Percentiles rank a stretch among this genome's conserved stretches.
Evolutionary conservation across 2,888 invertebrate genomes (phyloP).

Genomic region (Coelopa pilipes): DNA sequence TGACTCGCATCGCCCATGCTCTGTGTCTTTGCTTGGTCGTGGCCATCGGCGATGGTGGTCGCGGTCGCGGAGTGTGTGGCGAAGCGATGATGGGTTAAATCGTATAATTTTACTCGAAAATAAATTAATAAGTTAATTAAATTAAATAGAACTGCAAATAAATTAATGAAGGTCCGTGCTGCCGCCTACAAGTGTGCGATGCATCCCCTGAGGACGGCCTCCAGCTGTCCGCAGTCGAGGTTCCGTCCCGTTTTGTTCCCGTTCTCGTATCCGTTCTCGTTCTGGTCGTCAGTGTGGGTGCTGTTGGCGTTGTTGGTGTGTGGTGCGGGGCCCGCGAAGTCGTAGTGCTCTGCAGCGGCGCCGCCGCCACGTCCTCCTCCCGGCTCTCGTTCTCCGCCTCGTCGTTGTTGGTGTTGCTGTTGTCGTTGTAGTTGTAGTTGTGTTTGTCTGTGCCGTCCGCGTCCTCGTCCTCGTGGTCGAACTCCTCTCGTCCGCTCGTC

Average conservation of each 20-base stretch:
- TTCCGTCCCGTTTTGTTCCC: background rate
- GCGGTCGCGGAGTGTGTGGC: background rate
- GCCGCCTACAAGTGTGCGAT: too few relatives aligned
- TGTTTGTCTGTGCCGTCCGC: constrained; percentile 27
- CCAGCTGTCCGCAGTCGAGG: too few relatives aligned
- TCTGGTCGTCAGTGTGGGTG: background rate
- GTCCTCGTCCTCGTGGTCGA: constrained; percentile 24
- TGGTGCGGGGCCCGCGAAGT: too few relatives aligned
- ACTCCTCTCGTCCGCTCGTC: constrained; percentile 21
- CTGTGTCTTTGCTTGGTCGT: background rate
- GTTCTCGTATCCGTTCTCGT: background rate
- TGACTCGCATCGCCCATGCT: background rate
- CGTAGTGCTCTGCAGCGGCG: too few relatives aligned
- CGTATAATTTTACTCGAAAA: constrained; percentile 43
- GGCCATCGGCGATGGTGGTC: background rate
- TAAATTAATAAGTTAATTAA: constrained; percentile 61
- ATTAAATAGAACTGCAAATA: constrained; percentile 39
- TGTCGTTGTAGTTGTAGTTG: constrained; percentile 6
- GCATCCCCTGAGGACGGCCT: too few relatives aligned
- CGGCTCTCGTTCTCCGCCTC: background rate
- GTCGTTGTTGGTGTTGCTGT: constrained; percentile 9
- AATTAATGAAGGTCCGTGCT: constrained; percentile 1
- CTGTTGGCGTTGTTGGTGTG: background rate
- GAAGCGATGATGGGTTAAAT: background rate
- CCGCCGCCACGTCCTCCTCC: too few relatives aligned